Evolutionary conservation across 2,888 invertebrate species (phyloP).

Genomic region (Hypercompe scribonia): DNA sequence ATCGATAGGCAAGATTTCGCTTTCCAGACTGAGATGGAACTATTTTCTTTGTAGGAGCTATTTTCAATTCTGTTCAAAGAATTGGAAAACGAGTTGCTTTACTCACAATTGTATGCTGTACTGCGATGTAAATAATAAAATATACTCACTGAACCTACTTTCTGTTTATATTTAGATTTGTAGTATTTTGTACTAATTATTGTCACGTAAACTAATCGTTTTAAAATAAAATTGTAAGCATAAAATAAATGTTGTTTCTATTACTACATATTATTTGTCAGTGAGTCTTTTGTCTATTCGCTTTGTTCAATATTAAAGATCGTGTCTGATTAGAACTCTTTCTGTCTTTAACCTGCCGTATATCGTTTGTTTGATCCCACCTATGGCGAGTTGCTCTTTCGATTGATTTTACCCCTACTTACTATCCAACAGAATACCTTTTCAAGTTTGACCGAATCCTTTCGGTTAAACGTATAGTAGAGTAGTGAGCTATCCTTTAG

Average conservation of each 20-base stretch:
- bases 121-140: constrained; percentile 42
- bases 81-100: constrained; percentile 45
- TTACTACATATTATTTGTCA: not conserved
- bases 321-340: not conserved
- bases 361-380: not conserved
- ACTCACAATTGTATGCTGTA: constrained; percentile 10
- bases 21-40: constrained; percentile 21
- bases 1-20: constrained; percentile 15
- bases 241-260: constrained; percentile 4
- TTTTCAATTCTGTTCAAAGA: constrained; percentile 42
- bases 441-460: too few relatives aligned
- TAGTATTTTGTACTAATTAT: constrained; percentile 6
- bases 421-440: not conserved
- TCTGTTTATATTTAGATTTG: constrained; percentile 16
- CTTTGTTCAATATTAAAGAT: too few relatives aligned
- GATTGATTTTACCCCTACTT: not conserved
- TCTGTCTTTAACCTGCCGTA: not conserved
- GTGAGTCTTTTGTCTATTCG: not conserved
- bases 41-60: constrained; percentile 28
- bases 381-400: not conserved
- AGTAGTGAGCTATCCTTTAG: too few relatives aligned
- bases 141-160: constrained; percentile 2
- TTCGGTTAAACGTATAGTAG: too few relatives aligned
- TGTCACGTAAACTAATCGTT: constrained; percentile 6
- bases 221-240: constrained; percentile 1